phyloP scores from a whole-genome alignment of 64 coral and sea anemone species.

The Pocillopora damicornis region DNA sequence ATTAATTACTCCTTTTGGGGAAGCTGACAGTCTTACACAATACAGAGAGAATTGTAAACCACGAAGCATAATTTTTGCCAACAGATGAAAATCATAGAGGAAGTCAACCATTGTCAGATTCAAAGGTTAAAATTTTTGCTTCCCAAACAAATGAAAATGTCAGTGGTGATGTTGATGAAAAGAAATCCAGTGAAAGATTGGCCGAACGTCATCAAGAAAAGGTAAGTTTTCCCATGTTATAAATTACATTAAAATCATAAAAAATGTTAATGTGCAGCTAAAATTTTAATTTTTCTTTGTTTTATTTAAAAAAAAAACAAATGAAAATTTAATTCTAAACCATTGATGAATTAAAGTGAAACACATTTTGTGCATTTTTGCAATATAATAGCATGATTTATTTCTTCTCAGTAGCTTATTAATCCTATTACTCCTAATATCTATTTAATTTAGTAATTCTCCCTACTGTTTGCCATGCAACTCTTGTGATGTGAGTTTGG shows the following conservation, averaged over 20 bases:
- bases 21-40: neutral
- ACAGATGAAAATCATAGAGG: neutral
- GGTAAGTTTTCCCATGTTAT: neutral
- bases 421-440: too few relatives aligned
- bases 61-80: neutral
- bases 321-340: too few relatives aligned
- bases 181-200: slow-evolving; percentile 11
- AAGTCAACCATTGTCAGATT: neutral
- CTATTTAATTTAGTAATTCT: too few relatives aligned
- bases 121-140: slow-evolving; percentile 53
- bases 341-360: too few relatives aligned
- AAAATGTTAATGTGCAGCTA: neutral
- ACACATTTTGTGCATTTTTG: too few relatives aligned
- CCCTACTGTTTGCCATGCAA: too few relatives aligned
- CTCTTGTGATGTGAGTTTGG: too few relatives aligned
- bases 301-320: too few relatives aligned
- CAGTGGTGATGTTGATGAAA: neutral
- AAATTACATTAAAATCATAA: neutral
- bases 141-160: neutral
- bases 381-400: too few relatives aligned
- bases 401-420: too few relatives aligned
- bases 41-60: too few relatives aligned
- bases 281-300: neutral
- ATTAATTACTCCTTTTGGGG: too few relatives aligned
- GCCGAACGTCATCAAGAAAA: slow-evolving; percentile 56